A percentile compares a stretch with the other conserved stretches of the same genome.
Evolutionary conservation across 2,113 vertebrate species (phyloP).

Genomic region (Odontesthes bonariensis): DNA sequence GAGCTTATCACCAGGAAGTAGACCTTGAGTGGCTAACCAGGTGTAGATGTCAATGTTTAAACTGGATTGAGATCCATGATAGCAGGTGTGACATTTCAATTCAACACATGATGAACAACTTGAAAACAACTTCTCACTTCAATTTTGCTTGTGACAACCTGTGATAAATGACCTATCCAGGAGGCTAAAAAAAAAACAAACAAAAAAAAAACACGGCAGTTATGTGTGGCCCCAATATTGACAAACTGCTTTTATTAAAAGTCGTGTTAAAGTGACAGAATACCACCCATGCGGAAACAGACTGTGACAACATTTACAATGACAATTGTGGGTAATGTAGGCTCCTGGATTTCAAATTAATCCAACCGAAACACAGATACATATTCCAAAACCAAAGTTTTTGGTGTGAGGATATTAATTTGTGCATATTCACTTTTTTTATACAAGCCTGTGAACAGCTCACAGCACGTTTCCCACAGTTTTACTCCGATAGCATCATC

Average conservation of each 20-base stretch:
- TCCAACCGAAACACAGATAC: too few species aligned
- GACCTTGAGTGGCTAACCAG: slow-evolving; percentile 5
- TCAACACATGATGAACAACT: slow-evolving; percentile 9
- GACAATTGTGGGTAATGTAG: not conserved
- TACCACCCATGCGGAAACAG: not conserved
- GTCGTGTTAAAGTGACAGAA: not conserved
- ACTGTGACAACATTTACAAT: not conserved
- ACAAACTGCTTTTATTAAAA: not conserved
- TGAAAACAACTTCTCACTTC: not conserved
- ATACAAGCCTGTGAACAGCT: slow-evolving; percentile 6
- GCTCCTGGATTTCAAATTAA: too few species aligned
- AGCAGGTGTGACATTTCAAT: slow-evolving; percentile 14
- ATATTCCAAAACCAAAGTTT: too few species aligned
- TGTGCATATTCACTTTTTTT: too few species aligned
- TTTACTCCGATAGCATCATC: slow-evolving; percentile 62
- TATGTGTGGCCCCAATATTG: slow-evolving; percentile 7
- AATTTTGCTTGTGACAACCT: not conserved
- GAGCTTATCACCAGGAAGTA: not conserved
- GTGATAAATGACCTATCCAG: slow-evolving; percentile 7
- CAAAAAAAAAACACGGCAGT: not conserved
- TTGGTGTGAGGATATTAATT: too few species aligned
- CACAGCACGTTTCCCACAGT: slow-evolving; percentile 32
- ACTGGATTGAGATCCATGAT: not conserved
- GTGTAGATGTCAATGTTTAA: slow-evolving; percentile 1
- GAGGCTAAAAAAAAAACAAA: not conserved